Evolutionary conservation across 2,113 vertebrate species (phyloP).

Genomic region (Cyanoramphus novaezelandiae): DNA sequence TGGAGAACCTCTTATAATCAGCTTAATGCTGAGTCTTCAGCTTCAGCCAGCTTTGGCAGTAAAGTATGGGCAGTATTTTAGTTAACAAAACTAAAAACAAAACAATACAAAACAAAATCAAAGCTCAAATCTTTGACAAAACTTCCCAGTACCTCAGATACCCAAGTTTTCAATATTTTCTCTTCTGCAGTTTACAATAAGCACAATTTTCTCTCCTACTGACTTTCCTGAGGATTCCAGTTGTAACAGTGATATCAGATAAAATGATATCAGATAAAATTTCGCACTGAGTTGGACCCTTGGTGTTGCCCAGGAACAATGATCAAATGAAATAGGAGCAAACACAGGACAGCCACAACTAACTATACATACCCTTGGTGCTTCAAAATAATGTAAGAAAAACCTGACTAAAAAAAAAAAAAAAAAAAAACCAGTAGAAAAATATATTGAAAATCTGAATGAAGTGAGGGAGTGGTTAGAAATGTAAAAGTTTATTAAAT

Average conservation of each 20-base stretch:
- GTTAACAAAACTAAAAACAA: neutral
- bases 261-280: neutral
- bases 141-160: neutral
- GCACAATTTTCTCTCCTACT: neutral
- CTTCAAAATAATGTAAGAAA: neutral
- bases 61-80: neutral
- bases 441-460: neutral
- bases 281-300: neutral
- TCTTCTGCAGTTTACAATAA: neutral
- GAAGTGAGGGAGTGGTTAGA: neutral
- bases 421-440: neutral
- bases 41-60: neutral
- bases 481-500: neutral
- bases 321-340: neutral
- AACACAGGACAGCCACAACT: neutral
- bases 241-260: neutral
- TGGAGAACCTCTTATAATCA: neutral
- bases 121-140: neutral
- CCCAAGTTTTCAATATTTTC: neutral
- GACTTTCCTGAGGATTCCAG: neutral
- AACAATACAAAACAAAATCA: neutral
- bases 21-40: neutral
- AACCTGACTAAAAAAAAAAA: neutral
- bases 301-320: neutral
- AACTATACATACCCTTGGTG: too few relatives aligned